Base-by-base conservation (phyloP, 2,113 vertebrate genomes). In the Alexandromys fortis region DNA sequence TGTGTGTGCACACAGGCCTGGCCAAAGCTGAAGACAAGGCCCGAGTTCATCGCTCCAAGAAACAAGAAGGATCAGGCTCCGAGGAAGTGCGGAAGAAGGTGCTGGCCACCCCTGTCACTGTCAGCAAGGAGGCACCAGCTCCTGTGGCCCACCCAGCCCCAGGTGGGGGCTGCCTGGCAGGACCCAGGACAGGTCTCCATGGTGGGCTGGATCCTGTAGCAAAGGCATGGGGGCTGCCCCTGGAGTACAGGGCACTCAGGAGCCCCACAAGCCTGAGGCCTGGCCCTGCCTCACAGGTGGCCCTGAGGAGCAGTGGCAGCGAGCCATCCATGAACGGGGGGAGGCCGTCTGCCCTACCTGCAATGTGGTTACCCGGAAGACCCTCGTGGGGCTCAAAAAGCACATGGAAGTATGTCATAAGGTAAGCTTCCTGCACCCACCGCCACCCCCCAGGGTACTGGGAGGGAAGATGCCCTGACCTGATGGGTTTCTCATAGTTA, bases 371-470 rank as follows among this genome's bases (percentile, higher is more conserved):
- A 99, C 99, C 92, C 98, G 99, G 76, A 99, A 99, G 98, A 99
- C 99, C 5, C 95, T 99, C 4, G 98, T 99, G 11, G 99, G 99
- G 73, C 99, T 99, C 86, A 99, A 99, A 98, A 99, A 99, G 97
- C 99, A 99, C 98, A 99, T 99, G 99, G 99, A 99, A 75, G 99
- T 99, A 97, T 99, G 99, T 98, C 99, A 99, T 97, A 99, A 99
- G 98, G 99, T 99, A 97, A 98, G 98, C 28, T 12, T 30, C 30
- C 47, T 38, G n/a, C 38, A 58, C 24, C 58, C 22, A 35, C 24
- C 35, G 4, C 49, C 3, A 33, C 0, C 30, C 30, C 30, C 10
- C 3, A 52, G 16, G 82, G 21, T 0, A 13, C 12, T 0, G 0
- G 52, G 70, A 19, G 26, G 85, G 30, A 7, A 67, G n/a, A 7